Conservation (phyloP, 2,797 vertebrate species). For the Taenioides sp. region DNA sequence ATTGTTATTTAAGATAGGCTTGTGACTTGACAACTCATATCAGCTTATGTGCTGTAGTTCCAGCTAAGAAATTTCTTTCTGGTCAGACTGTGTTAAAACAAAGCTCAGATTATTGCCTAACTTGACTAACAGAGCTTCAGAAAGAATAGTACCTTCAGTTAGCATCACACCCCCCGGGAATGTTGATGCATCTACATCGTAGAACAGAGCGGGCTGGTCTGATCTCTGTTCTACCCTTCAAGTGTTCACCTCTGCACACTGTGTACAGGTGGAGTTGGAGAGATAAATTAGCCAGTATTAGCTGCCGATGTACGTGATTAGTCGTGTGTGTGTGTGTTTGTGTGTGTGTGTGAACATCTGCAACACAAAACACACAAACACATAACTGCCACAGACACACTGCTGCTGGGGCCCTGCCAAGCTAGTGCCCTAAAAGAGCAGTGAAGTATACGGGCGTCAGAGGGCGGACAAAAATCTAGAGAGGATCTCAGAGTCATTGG, state of each 20-base stretch:
- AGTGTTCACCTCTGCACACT: slow-evolving; percentile 3
- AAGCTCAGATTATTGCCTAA: slow-evolving; percentile 9
- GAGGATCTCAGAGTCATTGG: not conserved
- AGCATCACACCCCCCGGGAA: too few species aligned
- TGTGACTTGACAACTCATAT: too few species aligned
- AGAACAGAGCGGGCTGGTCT: slow-evolving; percentile 29
- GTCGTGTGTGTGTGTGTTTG: not conserved
- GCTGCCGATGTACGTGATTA: slow-evolving; percentile 10
- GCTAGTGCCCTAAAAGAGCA: slow-evolving; percentile 32
- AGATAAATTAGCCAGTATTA: slow-evolving; percentile 25
- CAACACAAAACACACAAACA: slow-evolving; percentile 16
- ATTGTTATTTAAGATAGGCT: too few species aligned
- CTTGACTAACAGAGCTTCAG: too few species aligned
- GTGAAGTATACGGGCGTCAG: slow-evolving; percentile 32
- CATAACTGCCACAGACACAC: slow-evolving; percentile 13
- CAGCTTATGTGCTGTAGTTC: too few species aligned
- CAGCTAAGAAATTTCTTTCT: too few species aligned
- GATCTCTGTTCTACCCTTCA: slow-evolving; percentile 22
- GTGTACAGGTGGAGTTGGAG: not conserved
- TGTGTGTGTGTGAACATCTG: slow-evolving; percentile 6
- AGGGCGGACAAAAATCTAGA: slow-evolving; percentile 30
- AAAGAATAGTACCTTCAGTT: too few species aligned
- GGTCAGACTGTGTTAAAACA: too few species aligned
- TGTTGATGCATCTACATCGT: not conserved
- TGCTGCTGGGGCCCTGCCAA: slow-evolving; percentile 13